Conservation (phyloP, 2,113 vertebrate genomes). For the Nettapus auritus region DNA sequence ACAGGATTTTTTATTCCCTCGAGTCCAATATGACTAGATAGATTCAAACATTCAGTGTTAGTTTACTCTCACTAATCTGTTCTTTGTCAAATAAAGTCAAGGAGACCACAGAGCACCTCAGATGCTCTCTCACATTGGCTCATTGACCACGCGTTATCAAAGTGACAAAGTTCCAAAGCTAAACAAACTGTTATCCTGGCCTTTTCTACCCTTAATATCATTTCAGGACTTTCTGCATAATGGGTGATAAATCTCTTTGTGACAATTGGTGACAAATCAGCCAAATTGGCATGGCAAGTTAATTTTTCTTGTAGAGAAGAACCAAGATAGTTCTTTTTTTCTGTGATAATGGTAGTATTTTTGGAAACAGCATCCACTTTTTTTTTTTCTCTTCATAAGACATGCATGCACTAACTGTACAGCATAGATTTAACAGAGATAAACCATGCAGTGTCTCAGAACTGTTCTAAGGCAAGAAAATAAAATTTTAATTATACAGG, state of each 20-base stretch:
- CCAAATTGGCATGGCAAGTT: background rate
- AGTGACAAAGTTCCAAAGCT: background rate
- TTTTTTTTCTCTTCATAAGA: background rate
- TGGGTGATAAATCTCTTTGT: background rate
- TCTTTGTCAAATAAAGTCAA: background rate
- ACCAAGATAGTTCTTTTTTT: background rate
- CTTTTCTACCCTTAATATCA: background rate
- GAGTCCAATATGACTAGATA: background rate
- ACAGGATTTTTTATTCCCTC: background rate
- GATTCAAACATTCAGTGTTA: background rate
- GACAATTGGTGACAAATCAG: no score
- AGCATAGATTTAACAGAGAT: background rate
- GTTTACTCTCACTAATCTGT: background rate
- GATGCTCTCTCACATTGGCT: background rate
- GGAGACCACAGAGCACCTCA: background rate
- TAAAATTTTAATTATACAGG: background rate
- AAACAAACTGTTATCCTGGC: background rate
- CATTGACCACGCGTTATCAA: background rate
- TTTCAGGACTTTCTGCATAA: background rate
- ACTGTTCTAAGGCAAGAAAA: background rate
- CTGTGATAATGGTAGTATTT: background rate
- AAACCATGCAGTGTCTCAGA: background rate
- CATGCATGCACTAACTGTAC: background rate
- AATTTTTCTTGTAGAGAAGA: background rate
- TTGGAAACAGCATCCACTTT: background rate